Percentiles rank a stretch among this genome's conserved stretches.
phyloP scores from a whole-genome alignment of 2,113 vertebrate species.

The Poecilia latipinna region DNA sequence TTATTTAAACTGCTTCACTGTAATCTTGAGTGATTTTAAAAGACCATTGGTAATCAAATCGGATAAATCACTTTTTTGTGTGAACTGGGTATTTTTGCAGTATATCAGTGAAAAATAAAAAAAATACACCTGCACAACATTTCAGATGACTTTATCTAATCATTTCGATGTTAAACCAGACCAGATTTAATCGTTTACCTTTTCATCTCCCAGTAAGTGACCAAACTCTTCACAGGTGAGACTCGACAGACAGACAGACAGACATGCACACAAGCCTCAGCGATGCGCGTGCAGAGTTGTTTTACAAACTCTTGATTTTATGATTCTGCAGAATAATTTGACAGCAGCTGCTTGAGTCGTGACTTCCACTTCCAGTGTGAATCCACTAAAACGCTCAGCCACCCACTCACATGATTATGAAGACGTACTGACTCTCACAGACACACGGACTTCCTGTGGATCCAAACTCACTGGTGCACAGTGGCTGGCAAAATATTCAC shows the following conservation, averaged over 20 bases:
- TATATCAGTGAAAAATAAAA: background rate
- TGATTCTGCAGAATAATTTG: conserved; percentile 56
- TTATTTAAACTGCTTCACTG: no score
- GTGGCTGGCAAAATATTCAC: no score
- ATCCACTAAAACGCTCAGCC: conserved; percentile 35
- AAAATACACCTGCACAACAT: background rate
- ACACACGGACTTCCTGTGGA: conserved; percentile 5
- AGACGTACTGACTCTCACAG: conserved; percentile 5
- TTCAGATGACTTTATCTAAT: conserved; percentile 13
- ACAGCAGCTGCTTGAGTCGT: conserved; percentile 64
- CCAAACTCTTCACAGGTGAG: conserved; percentile 41
- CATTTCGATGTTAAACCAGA: conserved; percentile 9
- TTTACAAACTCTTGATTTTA: conserved; percentile 57
- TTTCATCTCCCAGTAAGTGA: conserved; percentile 31
- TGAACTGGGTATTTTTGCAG: background rate
- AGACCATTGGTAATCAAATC: no score
- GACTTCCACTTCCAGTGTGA: conserved; percentile 49
- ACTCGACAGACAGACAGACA: conserved; percentile 12
- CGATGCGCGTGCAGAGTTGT: conserved; percentile 11
- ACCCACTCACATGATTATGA: conserved; percentile 15
- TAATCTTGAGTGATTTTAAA: no score
- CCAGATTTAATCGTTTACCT: conserved; percentile 1
- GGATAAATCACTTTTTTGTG: background rate
- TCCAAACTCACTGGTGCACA: no score
- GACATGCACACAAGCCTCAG: conserved; percentile 5